Conservation (phyloP, 2,888 invertebrate species). For the Vannuccia rotundouncinata region DNA sequence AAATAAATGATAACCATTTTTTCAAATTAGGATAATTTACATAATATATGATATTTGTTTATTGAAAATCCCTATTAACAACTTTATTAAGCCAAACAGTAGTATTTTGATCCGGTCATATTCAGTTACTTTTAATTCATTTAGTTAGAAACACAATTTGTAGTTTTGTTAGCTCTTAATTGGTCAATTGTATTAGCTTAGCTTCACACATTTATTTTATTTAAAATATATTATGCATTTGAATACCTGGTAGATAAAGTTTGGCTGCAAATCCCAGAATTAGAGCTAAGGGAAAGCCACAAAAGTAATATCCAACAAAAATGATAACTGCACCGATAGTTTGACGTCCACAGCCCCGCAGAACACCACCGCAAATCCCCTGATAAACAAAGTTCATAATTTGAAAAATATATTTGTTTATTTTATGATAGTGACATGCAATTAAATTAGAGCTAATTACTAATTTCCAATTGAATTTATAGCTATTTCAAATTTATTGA, state of each 20-base stretch:
- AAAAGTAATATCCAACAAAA: neutral
- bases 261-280: neutral
- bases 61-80: neutral
- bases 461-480: neutral
- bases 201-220: neutral
- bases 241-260: neutral
- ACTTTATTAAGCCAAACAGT: neutral
- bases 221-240: neutral
- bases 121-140: neutral
- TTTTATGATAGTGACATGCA: too few relatives aligned
- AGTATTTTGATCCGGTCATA: neutral
- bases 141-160: neutral
- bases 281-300: neutral
- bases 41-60: too few relatives aligned
- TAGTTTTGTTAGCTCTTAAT: neutral
- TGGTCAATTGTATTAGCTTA: neutral
- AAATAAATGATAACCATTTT: too few relatives aligned
- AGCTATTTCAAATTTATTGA: neutral
- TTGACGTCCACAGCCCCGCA: constrained; percentile 25
- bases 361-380: neutral
- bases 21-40: too few relatives aligned
- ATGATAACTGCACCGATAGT: constrained; percentile 5
- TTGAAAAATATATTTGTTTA: too few relatives aligned
- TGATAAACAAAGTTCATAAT: neutral
- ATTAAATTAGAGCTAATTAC: too few relatives aligned